Conservation (phyloP, 1,140 invertebrate genomes). For the Oryctes rhinoceros region DNA sequence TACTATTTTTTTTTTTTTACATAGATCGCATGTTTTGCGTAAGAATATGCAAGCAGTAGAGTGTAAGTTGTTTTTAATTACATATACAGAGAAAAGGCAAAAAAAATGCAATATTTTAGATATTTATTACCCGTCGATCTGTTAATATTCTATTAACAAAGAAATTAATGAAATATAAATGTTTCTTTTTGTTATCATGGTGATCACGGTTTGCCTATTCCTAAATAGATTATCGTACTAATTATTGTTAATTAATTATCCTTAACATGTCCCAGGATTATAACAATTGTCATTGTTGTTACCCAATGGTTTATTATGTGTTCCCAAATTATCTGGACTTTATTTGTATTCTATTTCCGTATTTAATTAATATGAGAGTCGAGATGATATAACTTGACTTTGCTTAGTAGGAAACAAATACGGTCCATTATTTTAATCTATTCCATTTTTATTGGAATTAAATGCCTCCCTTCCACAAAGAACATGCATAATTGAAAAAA, state of each 20-base stretch:
- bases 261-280: too few species aligned
- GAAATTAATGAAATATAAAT: not conserved
- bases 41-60: not conserved
- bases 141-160: conserved; percentile 4
- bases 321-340: too few species aligned
- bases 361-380: too few species aligned
- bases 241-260: conserved; percentile 6
- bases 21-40: conserved; percentile 13
- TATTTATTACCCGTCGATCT: conserved; percentile 14
- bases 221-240: not conserved
- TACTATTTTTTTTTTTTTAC: conserved; percentile 28
- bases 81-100: not conserved
- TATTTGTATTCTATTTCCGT: too few species aligned
- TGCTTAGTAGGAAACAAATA: too few species aligned
- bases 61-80: conserved; percentile 16
- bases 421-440: too few species aligned
- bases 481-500: not conserved
- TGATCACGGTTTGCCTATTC: not conserved
- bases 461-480: not conserved
- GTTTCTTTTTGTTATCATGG: not conserved
- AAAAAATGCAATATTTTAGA: not conserved
- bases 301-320: too few species aligned
- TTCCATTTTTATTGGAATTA: not conserved
- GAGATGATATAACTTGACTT: too few species aligned
- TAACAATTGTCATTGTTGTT: too few species aligned